A percentile compares a stretch with the other conserved stretches of the same genome.
Conservation (phyloP, 53 echinoderm and acorn worm species). For the Astropecten irregularis region DNA sequence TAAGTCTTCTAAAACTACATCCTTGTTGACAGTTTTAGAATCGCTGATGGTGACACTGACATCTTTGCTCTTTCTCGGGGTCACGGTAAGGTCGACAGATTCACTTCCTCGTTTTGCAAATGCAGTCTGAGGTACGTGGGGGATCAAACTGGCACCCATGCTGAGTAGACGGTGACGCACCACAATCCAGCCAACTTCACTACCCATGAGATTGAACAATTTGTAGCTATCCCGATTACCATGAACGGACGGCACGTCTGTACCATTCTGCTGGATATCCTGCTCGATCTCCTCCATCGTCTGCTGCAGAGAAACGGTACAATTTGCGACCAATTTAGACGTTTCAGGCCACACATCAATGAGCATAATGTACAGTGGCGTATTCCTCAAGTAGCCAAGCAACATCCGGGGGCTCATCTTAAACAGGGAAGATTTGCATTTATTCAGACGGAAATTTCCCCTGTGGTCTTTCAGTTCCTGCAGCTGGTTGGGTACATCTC, state of each 20-base stretch:
- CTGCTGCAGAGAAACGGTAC: conserved; percentile 70
- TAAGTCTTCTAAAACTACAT: conserved; percentile 54
- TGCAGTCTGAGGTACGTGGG: conserved; percentile 80
- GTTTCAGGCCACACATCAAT: conserved; percentile 82
- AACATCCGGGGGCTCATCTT: conserved; percentile 74
- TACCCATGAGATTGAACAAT: conserved; percentile 88
- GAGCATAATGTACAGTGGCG: conserved; percentile 89
- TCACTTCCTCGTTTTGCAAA: conserved; percentile 1
- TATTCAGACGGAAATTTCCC: conserved; percentile 86
- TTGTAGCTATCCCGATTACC: conserved; percentile 78
- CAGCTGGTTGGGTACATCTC: conserved; percentile 66
- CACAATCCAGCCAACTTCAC: conserved; percentile 80
- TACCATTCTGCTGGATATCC: conserved; percentile 75
- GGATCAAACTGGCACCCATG: conserved; percentile 78
- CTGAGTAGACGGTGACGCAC: conserved; percentile 83
- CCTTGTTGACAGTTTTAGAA: background rate
- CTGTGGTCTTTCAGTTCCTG: conserved; percentile 78
- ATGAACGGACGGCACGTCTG: conserved; percentile 83
- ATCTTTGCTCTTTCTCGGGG: conserved; percentile 15
- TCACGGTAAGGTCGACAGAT: background rate
- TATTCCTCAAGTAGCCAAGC: conserved; percentile 68
- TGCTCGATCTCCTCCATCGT: conserved; percentile 56
- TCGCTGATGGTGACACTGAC: background rate
- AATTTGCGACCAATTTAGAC: conserved; percentile 82
- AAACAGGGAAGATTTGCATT: conserved; percentile 92